Conservation (phyloP, 2,797 vertebrate genomes). For the Coreius guichenoti region DNA sequence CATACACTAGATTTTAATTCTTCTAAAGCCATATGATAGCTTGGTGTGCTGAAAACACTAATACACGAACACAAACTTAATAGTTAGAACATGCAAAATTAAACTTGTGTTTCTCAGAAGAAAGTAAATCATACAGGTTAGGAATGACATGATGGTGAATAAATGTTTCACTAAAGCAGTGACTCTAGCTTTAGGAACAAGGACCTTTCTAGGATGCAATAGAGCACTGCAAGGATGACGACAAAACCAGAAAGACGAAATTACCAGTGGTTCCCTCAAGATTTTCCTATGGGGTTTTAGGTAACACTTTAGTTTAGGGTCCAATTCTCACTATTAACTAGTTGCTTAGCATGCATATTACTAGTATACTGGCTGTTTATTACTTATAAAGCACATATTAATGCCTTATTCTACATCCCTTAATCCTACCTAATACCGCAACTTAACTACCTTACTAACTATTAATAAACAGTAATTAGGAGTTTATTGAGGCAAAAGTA, state of each 20-base stretch:
- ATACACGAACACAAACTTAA: no score
- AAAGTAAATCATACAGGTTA: not conserved
- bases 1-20: not conserved
- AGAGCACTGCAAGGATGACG: not conserved
- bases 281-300: not conserved
- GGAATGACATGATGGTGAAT: not conserved
- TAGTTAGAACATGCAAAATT: not conserved
- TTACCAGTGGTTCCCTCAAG: not conserved
- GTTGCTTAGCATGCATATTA: no score
- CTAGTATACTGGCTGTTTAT: no score
- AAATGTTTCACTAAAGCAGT: no score
- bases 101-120: not conserved
- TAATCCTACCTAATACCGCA: no score
- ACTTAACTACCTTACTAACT: no score
- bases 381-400: no score
- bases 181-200: not conserved
- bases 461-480: no score
- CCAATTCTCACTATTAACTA: no score
- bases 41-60: not conserved
- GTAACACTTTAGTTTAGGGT: no score
- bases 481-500: no score
- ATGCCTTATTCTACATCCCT: no score
- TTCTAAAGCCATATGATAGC: not conserved
- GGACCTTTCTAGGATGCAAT: conserved; percentile 42
- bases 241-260: not conserved